Conservation (phyloP, 2,888 invertebrate species). For the Megamerina dolium region DNA sequence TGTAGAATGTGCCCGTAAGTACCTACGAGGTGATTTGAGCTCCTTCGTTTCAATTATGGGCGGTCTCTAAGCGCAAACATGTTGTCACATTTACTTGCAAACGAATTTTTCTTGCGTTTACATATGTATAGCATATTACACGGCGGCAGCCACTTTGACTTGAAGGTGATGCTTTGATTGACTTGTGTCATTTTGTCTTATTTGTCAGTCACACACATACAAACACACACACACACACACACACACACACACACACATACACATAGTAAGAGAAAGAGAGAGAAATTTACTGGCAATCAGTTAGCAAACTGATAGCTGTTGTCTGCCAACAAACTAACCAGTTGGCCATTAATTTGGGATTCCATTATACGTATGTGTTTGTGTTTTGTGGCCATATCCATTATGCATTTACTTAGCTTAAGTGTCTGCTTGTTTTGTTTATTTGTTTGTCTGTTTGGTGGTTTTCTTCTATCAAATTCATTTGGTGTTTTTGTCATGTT, state of each 20-base stretch:
- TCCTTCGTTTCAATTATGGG: neutral
- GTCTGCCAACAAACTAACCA: too few species aligned
- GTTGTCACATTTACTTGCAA: neutral
- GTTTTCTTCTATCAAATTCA: neutral
- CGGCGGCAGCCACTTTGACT: neutral
- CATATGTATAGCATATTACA: neutral
- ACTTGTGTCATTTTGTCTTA: slow-evolving; percentile 47
- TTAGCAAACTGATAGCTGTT: too few species aligned
- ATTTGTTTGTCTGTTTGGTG: neutral
- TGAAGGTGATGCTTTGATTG: slow-evolving; percentile 36
- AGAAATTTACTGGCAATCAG: slow-evolving; percentile 21
- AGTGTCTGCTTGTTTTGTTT: neutral
- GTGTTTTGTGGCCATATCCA: neutral
- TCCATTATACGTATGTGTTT: too few species aligned
- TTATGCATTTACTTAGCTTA: neutral
- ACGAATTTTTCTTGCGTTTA: neutral
- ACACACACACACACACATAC: too few species aligned
- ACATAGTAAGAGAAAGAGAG: too few species aligned
- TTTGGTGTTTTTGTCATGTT: neutral
- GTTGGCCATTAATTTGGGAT: neutral
- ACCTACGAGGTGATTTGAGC: neutral
- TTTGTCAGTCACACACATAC: slow-evolving; percentile 46
- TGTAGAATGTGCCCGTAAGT: too few species aligned
- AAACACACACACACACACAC: too few species aligned
- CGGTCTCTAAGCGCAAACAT: neutral